phyloP scores from a whole-genome alignment of 1,140 invertebrate species.

The Apolygus lucorum region DNA sequence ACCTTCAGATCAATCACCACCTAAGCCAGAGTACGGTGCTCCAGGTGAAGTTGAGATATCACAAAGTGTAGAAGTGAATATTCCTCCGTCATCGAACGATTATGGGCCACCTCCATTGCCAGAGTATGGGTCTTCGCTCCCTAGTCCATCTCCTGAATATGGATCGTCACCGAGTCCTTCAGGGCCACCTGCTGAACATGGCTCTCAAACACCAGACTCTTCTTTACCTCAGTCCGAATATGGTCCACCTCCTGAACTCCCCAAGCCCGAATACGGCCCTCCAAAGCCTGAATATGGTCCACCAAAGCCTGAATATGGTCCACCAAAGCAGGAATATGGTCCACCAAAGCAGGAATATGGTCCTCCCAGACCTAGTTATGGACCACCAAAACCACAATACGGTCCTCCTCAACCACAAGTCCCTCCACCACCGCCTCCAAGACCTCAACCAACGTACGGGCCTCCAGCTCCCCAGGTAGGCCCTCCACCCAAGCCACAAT shows the following conservation, averaged over 20 bases:
- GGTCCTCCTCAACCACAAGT: not conserved
- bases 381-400: not conserved
- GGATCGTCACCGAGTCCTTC: not conserved
- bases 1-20: not conserved
- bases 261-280: not conserved
- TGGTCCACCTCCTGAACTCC: not conserved
- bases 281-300: constrained; percentile 16
- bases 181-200: not conserved
- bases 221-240: not conserved
- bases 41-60: not conserved
- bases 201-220: not conserved
- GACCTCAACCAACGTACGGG: not conserved
- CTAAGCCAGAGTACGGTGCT: not conserved
- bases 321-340: constrained; percentile 11
- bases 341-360: constrained; percentile 8
- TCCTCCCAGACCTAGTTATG: constrained; percentile 1
- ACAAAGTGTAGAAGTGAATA: not conserved
- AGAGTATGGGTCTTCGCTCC: not conserved
- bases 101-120: not conserved
- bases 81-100: not conserved
- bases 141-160: constrained; percentile 6
- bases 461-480: constrained; percentile 7
- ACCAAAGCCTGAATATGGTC: constrained; percentile 23
- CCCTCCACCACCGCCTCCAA: not conserved
- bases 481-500: too few relatives aligned